Base-by-base conservation (phyloP, 1,140 invertebrate genomes). In the Zaprionus davidi region DNA sequence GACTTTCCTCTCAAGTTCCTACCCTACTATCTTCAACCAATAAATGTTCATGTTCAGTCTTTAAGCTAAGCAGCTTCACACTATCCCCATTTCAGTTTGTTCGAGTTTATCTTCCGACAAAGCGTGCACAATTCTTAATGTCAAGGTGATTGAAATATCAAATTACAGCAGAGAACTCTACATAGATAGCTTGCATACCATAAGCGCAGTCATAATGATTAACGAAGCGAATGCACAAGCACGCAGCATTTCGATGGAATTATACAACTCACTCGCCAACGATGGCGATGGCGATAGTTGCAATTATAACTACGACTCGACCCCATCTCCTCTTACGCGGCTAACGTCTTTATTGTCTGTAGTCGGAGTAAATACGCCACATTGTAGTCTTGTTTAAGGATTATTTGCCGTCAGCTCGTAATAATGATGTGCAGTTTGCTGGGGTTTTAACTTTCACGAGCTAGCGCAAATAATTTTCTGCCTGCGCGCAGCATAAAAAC, bases 381-480 rank as follows among this genome's bases (percentile, higher is more conserved):
- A 63, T 63, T 56, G 58, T 71, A 71, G 60, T 59, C 73, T 60
- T 65, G 20, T 76, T 76, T 65, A 34, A 56, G 41, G 31, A 64
- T 70, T 75, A 75, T 71, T 71, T 22, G 38, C 53, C 22, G 49
- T 22, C 60, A 38, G 38, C 28, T 58, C 67, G 12, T 69, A 64
- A 72, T 79, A 70, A 79, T 77, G 69, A 79, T 77, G 74, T 73
- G 73, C 73, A 44, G 36, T 59, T 69, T 74, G 24, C 62, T 24
- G 31, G 22, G 62, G 38, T 62, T 66, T 70, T 62, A 62, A 62
- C 64, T 79, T 76, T 79, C 51, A 71, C 34, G 41, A 64, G 59
- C 31, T 49, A 69, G 65, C 11, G 60, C 65, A 77, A 77, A 79
- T 79, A 79, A 49, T 71, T 76, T 65, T 20, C 68, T 34, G 34